Evolutionary conservation across 2,888 invertebrate genomes (phyloP).

Genomic region (Euzophera pinguis): DNA sequence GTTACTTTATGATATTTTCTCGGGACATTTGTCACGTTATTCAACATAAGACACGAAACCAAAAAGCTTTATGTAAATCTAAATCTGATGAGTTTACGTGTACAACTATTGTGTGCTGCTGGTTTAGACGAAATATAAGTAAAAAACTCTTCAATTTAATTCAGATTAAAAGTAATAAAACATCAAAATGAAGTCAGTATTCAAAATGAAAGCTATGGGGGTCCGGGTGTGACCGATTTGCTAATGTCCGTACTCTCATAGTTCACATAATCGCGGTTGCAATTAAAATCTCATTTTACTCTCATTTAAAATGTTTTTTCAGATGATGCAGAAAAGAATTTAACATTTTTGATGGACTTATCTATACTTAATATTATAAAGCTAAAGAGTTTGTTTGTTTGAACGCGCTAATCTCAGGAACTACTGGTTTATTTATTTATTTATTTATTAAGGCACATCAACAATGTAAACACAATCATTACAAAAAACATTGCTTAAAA

Average conservation of each 20-base stretch:
- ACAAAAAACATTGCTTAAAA: too few relatives aligned
- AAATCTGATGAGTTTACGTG: slow-evolving; percentile 1
- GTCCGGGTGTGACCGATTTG: slow-evolving; percentile 26
- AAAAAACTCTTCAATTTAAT: slow-evolving; percentile 2
- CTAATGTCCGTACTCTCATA: slow-evolving; percentile 31
- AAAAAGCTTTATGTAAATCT: background rate
- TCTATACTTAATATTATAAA: background rate
- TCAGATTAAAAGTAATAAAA: slow-evolving; percentile 4
- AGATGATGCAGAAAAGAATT: slow-evolving; percentile 2
- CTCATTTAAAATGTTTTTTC: slow-evolving; percentile 19
- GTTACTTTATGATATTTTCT: too few relatives aligned
- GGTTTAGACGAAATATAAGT: background rate
- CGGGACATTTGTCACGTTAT: background rate
- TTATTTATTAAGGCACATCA: too few relatives aligned
- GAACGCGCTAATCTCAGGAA: too few relatives aligned
- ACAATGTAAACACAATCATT: too few relatives aligned
- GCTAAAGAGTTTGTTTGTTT: too few relatives aligned
- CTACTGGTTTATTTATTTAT: too few relatives aligned
- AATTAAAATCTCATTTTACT: slow-evolving; percentile 48
- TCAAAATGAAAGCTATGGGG: slow-evolving; percentile 11
- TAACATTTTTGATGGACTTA: too few relatives aligned
- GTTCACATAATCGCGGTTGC: slow-evolving; percentile 35
- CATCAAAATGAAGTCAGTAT: slow-evolving; percentile 10
- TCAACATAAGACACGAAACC: background rate
- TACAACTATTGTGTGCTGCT: background rate